These are phyloP conservation scores for Astropecten irregularis DNA, from an alignment of 53 echinoderm and acorn worm genomes.

Conservation along the genomic window DNA sequence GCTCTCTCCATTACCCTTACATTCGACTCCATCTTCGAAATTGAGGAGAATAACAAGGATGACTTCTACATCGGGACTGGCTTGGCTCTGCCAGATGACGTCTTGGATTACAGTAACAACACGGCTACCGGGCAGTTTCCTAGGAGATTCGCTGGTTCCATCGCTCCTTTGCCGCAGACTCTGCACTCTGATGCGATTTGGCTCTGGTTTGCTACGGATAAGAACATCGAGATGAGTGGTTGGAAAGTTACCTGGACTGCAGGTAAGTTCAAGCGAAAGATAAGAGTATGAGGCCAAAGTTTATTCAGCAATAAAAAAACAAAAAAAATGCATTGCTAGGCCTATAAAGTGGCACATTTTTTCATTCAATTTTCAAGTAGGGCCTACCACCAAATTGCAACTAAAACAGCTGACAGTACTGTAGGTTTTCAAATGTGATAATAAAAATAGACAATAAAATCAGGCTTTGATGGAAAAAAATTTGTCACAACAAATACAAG, in stretches of 20 bases:
- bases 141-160: conserved; percentile 57
- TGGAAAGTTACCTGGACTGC: conserved; percentile 80
- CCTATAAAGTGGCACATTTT: no score
- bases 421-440: no score
- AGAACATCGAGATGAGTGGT: conserved; percentile 46
- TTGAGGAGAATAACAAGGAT: conserved; percentile 68
- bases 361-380: no score
- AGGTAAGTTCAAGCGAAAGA: conserved; percentile 56
- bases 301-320: no score
- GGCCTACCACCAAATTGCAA: no score
- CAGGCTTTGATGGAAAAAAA: no score
- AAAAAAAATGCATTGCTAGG: no score
- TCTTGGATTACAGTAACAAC: neutral
- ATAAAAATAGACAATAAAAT: no score
- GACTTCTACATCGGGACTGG: conserved; percentile 78
- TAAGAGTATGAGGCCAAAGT: no score
- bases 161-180: conserved; percentile 57
- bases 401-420: no score
- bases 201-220: conserved; percentile 77
- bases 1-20: conserved; percentile 70
- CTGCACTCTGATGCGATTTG: conserved; percentile 79
- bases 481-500: no score
- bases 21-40: conserved; percentile 60
- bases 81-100: conserved; percentile 51
- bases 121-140: conserved; percentile 16